Evolutionary conservation across 2,888 invertebrate species (phyloP), one percentile per base, ranked within the genome.

Genomic region (Drepanosiphum platanoidis): DNA sequence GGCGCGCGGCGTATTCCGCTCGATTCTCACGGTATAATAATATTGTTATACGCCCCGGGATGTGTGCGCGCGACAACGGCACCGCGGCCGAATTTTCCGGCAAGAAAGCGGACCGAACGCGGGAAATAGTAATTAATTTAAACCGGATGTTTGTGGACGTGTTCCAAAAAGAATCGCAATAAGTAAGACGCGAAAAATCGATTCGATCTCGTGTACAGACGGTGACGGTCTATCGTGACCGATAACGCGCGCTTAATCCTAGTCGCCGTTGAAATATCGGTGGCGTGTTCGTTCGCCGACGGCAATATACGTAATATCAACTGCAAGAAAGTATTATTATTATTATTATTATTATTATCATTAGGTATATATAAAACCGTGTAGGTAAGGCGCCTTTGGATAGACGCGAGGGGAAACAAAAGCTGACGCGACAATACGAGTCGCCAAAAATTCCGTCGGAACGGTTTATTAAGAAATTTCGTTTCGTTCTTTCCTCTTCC

Each of bases 71-170:
- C n/a, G 58, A 34, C n/a, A 5, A 34, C 15, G 58, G 9, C 52
- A 11, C 3, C 8, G 15, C 15, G 34, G 58, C 7, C 34, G 58
- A 13, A 78, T 64, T 64, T 39, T 5, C 9, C 34, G 34, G 22
- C 13, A 66, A 34, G 34, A 32, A 66, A 79, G 27, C 66, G 27
- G 13, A 68, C 42, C 1, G 42, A n/a, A n/a, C n/a, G n/a, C n/a
- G n/a, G n/a, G n/a, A 32, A 79, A 32, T n/a, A 61, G 68, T 79
- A 79, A 79, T 79, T 79, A 68, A 79, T 79, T 32, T 34, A n/a
- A 46, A 15, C 22, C 32, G 42, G 46, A 74, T 32, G 52, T 64
- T 4, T 22, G 46, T 52, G 9, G 46, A 3, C 22, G 74, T 74
- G 0, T 30, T 32, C n/a, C 27, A 8, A 79, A 15, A 15, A 34